phyloP scores from a whole-genome alignment of 2,888 invertebrate genomes.

The Lissonota sp. region DNA sequence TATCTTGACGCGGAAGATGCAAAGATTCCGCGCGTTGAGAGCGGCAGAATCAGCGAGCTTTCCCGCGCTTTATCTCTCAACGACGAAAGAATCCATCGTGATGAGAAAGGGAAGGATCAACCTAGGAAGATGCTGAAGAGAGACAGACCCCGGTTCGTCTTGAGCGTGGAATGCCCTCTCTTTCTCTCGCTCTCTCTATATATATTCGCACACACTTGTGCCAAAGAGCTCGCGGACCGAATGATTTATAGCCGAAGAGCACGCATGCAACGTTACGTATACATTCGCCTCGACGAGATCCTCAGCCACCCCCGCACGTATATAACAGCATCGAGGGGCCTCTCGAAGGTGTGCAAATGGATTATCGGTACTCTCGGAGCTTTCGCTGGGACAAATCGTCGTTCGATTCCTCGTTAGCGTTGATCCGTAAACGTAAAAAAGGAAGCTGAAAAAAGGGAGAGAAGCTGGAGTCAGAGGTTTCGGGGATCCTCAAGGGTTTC shows the following conservation, averaged over 20 bases:
- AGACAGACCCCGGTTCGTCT: constrained; percentile 16
- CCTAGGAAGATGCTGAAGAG: constrained; percentile 21
- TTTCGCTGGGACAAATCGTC: constrained; percentile 49
- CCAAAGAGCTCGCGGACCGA: constrained; percentile 44
- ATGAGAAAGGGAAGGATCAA: constrained; percentile 41
- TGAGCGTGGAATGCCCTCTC: constrained; percentile 34
- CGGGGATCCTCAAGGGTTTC: too few relatives aligned
- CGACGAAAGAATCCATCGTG: constrained; percentile 31
- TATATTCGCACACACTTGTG: constrained; percentile 25
- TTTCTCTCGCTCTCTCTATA: constrained; percentile 27
- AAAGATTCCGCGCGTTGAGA: constrained; percentile 4
- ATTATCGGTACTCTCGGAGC: constrained; percentile 17
- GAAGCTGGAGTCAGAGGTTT: too few relatives aligned
- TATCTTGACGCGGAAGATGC: constrained; percentile 25
- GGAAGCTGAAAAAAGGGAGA: neutral
- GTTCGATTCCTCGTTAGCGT: constrained; percentile 51
- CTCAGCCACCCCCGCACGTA: constrained; percentile 76
- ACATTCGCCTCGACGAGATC: constrained; percentile 48
- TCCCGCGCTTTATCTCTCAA: constrained; percentile 50
- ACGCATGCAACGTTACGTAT: constrained; percentile 74
- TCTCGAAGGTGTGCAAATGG: constrained; percentile 21
- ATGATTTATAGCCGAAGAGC: constrained; percentile 78
- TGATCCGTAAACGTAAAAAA: constrained; percentile 22
- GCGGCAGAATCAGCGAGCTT: constrained; percentile 49
- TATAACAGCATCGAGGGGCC: constrained; percentile 51